A percentile compares a stretch with the other conserved stretches of the same genome.
phyloP scores from a whole-genome alignment of 2,797 vertebrate species.

The Cercopithecus neglectus region DNA sequence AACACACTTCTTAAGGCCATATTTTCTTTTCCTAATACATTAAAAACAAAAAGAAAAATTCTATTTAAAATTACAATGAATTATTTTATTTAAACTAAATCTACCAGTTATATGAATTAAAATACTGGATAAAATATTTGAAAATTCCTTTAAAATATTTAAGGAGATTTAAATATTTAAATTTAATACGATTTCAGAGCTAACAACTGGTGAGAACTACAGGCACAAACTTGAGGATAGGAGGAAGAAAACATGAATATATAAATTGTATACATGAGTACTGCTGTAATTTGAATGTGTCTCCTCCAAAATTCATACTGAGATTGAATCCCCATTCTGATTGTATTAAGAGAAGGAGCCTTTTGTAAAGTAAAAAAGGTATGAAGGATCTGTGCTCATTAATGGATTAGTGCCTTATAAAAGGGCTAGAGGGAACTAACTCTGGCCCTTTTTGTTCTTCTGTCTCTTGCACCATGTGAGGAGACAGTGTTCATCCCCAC shows the following conservation, averaged over 20 bases:
- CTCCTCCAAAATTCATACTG: not conserved
- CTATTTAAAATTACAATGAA: not conserved
- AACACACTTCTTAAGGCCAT: not conserved
- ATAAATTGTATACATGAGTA: not conserved
- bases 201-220: not conserved
- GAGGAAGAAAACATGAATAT: not conserved
- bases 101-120: not conserved
- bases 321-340: not conserved
- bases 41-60: constrained; percentile 2
- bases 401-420: not conserved
- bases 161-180: not conserved
- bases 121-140: not conserved
- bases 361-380: not conserved
- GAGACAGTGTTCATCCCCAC: not conserved
- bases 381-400: not conserved
- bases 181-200: not conserved
- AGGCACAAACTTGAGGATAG: not conserved
- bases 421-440: not conserved
- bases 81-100: constrained; percentile 36
- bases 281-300: not conserved
- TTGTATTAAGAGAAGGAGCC: not conserved
- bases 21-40: not conserved
- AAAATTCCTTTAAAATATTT: not conserved
- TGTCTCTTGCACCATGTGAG: not conserved
- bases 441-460: not conserved